Base-by-base conservation (phyloP, 2,888 invertebrate genomes). In the Drosophila heteroneura region DNA sequence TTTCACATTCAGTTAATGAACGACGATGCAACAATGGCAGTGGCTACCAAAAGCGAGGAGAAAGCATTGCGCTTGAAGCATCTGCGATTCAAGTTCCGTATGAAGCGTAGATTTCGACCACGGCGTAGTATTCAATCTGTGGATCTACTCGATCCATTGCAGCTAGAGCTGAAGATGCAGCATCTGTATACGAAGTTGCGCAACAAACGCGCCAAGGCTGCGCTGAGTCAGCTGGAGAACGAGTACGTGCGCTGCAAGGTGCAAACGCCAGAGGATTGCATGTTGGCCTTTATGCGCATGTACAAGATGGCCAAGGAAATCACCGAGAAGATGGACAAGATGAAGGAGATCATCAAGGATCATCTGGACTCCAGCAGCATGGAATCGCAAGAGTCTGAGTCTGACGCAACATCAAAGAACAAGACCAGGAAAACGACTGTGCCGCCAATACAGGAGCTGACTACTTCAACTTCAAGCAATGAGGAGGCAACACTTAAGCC, bases 291-390 rank as follows among this genome's bases (percentile, higher is more conserved):
- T 65, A 69, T 82, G 57, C 89, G 91, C 58, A 91, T 93, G 90
- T 92, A 92, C 61, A 81, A 92, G 28, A 79, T 93, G 68, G 91
- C 91, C 39, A 90, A 86, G 52, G 92, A 92, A n/a, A 89, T 93
- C 3, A 89, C 87, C 44, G 88, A 91, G 49, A 91, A 90, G 77
- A 87, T 93, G 85, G 89, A 92, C 26, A 91, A 89, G 76, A 92
- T 93, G 92, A 90, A 91, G 60, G 83, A 79, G 12, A 85, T 93
- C 28, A 90, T 93, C 30, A 81, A 80, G 22, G 92, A 89, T 16
- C 93, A 72, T 10, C 7, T 90, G 5, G 69, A 54, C 4, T 83
- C 90, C 0, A 44, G 30, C 22, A 85, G 85, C 49, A 2, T 66
- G 6, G 87, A 83, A 12, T 82, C 82, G 3, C 22, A 54, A 1